These are phyloP conservation scores for Calameuta pallipes DNA, from an alignment of 2,888 invertebrate genomes.

Conservation along the genomic window DNA sequence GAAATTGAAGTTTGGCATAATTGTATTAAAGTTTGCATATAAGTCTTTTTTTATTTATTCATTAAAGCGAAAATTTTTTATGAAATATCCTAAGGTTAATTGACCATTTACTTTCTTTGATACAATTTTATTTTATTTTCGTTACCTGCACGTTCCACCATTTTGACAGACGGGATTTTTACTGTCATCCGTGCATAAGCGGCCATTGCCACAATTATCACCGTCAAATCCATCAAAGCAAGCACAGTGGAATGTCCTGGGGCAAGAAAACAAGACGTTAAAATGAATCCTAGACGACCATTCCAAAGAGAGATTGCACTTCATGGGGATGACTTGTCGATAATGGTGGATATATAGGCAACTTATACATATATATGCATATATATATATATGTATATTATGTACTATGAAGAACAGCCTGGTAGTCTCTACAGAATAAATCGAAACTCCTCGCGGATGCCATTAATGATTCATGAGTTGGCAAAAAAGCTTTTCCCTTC, in stretches of 20 bases:
- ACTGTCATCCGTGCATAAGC: constrained; percentile 77
- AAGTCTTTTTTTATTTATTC: neutral
- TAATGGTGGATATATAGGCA: neutral
- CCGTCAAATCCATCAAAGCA: constrained; percentile 88
- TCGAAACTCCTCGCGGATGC: neutral
- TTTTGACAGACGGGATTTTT: constrained; percentile 78
- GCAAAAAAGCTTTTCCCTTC: neutral
- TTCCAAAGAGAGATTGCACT: neutral
- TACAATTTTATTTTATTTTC: neutral
- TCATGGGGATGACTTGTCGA: neutral
- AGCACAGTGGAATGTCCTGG: constrained; percentile 81
- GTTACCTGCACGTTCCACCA: constrained; percentile 86
- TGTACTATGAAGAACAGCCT: neutral
- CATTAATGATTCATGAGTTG: constrained; percentile 6
- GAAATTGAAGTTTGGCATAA: neutral
- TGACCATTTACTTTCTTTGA: neutral
- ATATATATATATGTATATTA: neutral
- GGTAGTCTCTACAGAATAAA: neutral
- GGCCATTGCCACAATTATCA: constrained; percentile 82
- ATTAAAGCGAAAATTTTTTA: neutral
- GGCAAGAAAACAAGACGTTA: neutral
- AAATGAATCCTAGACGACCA: neutral
- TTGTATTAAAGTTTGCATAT: neutral
- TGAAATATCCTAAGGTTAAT: neutral
- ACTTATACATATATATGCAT: neutral